Percentiles rank a stretch among this genome's conserved stretches.
These are phyloP conservation scores for Sminthurides bifidus DNA, from an alignment of 1,140 invertebrate genomes.

Conservation along the genomic window DNA sequence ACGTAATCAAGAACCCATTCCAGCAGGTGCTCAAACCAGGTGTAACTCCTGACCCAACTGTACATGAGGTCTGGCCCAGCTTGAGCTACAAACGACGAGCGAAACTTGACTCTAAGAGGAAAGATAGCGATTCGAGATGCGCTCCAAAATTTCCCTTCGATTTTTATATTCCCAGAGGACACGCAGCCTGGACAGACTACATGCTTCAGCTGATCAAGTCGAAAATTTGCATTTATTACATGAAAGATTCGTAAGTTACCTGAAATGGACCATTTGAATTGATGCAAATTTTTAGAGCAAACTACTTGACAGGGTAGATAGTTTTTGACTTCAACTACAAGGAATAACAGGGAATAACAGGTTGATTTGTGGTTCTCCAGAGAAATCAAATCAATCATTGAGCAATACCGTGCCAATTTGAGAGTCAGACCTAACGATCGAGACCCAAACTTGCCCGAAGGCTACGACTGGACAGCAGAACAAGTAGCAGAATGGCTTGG, in stretches of 20 bases:
- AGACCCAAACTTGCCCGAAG: conserved; percentile 20
- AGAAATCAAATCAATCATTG: conserved; percentile 24
- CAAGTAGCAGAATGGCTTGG: conserved; percentile 23
- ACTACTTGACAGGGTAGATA: neutral
- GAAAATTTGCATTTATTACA: conserved; percentile 10
- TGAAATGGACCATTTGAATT: neutral
- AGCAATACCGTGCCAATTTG: neutral
- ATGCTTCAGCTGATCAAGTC: conserved; percentile 11
- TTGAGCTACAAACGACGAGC: too few species aligned
- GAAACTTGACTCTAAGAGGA: too few species aligned
- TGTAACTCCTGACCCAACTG: too few species aligned
- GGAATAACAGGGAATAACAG: neutral
- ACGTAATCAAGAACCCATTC: too few species aligned
- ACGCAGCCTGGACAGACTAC: conserved; percentile 22
- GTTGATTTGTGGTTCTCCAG: neutral
- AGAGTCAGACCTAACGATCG: neutral
- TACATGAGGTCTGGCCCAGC: too few species aligned
- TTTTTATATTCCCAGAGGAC: conserved; percentile 24
- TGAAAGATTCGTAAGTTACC: conserved; percentile 13
- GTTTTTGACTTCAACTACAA: neutral
- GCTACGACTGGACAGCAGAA: conserved; percentile 16
- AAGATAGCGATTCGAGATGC: too few species aligned
- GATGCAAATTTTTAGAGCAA: neutral
- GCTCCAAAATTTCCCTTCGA: too few species aligned
- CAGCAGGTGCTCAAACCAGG: too few species aligned